Evolutionary conservation across 2,113 vertebrate genomes (phyloP).

Genomic region (Columbina picui): DNA sequence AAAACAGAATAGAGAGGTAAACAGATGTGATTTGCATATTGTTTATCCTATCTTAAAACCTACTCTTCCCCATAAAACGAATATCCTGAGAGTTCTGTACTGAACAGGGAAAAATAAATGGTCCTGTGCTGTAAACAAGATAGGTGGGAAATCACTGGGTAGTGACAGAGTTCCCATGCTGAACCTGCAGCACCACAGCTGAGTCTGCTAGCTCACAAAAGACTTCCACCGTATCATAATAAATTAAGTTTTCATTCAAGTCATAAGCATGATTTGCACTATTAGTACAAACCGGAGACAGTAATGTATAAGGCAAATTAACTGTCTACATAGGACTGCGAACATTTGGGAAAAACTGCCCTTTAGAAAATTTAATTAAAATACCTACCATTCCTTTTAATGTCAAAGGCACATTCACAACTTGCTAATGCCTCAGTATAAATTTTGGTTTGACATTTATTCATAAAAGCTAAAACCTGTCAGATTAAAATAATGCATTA

Average conservation of each 20-base stretch:
- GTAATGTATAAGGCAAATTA: background rate
- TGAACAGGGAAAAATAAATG: background rate
- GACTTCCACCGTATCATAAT: background rate
- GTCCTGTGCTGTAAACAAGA: background rate
- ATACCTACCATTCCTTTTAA: background rate
- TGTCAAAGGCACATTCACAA: conserved; percentile 4
- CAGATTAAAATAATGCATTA: conserved; percentile 23
- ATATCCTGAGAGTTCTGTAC: background rate
- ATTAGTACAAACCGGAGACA: background rate
- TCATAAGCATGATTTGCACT: background rate
- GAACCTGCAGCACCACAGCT: background rate
- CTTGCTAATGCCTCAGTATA: background rate
- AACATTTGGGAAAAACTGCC: background rate
- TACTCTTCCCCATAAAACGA: background rate
- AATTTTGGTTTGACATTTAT: background rate
- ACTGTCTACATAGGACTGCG: background rate
- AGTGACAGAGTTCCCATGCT: background rate
- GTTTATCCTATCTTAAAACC: background rate
- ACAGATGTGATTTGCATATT: background rate
- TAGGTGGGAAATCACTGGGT: background rate
- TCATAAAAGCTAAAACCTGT: background rate
- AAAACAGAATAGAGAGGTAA: background rate
- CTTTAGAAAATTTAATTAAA: conserved; percentile 6
- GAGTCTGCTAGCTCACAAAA: background rate
- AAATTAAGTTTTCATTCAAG: background rate